These are phyloP conservation scores for Procavia capensis DNA, from an alignment of 2,113 vertebrate genomes.

Conservation along the genomic window DNA sequence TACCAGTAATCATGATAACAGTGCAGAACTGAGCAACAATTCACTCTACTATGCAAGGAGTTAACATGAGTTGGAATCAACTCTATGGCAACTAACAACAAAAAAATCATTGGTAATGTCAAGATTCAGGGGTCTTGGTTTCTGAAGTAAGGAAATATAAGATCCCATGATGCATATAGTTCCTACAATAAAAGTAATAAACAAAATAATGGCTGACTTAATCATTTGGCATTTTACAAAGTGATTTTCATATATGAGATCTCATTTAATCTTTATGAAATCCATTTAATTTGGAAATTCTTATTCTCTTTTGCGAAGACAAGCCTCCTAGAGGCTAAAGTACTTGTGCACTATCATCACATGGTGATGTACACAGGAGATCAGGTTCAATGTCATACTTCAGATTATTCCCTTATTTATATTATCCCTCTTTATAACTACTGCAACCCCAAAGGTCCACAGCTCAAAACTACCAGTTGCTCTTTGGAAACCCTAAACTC, in stretches of 20 bases:
- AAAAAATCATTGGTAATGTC: not conserved
- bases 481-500: too few species aligned
- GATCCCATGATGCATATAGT: constrained; percentile 23
- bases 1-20: not conserved
- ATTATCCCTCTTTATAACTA: not conserved
- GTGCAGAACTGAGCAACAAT: not conserved
- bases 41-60: not conserved
- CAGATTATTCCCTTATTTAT: constrained; percentile 38
- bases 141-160: constrained; percentile 65
- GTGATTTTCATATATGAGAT: not conserved
- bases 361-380: not conserved
- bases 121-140: constrained; percentile 32
- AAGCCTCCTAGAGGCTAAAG: not conserved
- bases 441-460: too few species aligned
- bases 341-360: not conserved
- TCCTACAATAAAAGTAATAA: constrained; percentile 18
- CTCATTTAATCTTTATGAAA: constrained; percentile 25
- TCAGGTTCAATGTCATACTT: not conserved
- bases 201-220: constrained; percentile 31
- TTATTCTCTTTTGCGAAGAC: not conserved
- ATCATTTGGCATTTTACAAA: constrained; percentile 50
- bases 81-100: not conserved
- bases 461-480: too few species aligned
- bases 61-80: not conserved
- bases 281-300: constrained; percentile 7